Conservation (phyloP, 1,140 invertebrate species). For the Pollicipes pollicipes region DNA sequence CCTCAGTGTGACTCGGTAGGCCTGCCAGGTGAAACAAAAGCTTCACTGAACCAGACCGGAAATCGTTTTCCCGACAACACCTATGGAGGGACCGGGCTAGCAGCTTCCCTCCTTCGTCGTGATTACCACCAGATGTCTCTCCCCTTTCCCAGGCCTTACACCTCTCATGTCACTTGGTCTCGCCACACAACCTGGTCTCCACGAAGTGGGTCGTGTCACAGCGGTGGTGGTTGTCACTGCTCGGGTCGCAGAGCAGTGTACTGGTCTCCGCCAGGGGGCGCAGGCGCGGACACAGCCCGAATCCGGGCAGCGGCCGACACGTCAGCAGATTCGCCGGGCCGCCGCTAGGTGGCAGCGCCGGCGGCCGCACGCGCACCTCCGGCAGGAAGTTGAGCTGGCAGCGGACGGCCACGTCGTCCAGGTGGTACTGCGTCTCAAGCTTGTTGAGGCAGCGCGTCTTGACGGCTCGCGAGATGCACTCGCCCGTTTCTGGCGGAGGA, state of each 20-base stretch:
- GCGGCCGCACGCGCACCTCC: conserved; percentile 22
- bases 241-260: conserved; percentile 30
- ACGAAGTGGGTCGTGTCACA: conserved; percentile 32
- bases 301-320: conserved; percentile 22
- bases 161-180: too few species aligned
- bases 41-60: too few species aligned
- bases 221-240: conserved; percentile 28
- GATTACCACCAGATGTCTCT: too few species aligned
- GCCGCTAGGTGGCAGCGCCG: conserved; percentile 16
- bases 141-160: too few species aligned
- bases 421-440: conserved; percentile 10
- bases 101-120: too few species aligned
- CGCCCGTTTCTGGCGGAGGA: conserved; percentile 11
- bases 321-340: conserved; percentile 10
- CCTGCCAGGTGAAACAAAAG: too few species aligned
- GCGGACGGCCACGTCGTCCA: conserved; percentile 17
- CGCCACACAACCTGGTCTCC: too few species aligned
- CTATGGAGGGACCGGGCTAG: too few species aligned
- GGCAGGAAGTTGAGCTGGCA: conserved; percentile 33
- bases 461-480: conserved; percentile 12
- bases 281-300: conserved; percentile 27
- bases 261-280: conserved; percentile 27
- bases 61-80: too few species aligned
- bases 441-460: conserved; percentile 14
- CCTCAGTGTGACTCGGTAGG: too few species aligned